Evolutionary conservation across 2,113 vertebrate genomes (phyloP).

Genomic region (Edolisoma coerulescens): DNA sequence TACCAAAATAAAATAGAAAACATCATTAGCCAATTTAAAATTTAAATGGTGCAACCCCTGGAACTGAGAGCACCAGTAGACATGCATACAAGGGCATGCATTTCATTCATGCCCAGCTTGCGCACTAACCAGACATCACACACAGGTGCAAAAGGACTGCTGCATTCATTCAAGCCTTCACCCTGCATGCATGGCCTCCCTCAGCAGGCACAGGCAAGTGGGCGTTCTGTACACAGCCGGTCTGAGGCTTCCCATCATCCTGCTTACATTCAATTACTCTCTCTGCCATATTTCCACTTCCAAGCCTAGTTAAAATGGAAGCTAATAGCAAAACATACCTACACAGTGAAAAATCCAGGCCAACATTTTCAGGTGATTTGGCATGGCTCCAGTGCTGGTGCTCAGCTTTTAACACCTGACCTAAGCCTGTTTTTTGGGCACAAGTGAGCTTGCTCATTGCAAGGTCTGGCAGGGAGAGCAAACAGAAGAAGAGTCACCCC

Average conservation of each 20-base stretch:
- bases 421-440: not conserved
- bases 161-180: too few relatives aligned
- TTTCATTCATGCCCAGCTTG: not conserved
- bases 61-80: not conserved
- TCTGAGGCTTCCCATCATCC: not conserved
- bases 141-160: not conserved
- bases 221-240: not conserved
- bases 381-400: not conserved
- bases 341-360: not conserved
- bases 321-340: not conserved
- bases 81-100: not conserved
- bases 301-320: not conserved
- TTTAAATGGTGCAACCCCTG: not conserved
- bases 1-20: slow-evolving; percentile 35
- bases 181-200: not conserved
- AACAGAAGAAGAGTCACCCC: not conserved
- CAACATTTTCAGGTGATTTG: not conserved
- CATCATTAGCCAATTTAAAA: not conserved
- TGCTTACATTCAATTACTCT: accelerated
- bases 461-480: not conserved
- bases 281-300: not conserved
- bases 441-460: accelerated
- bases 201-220: not conserved
- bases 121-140: accelerated
- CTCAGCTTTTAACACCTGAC: not conserved